Conservation (phyloP, 2,113 vertebrate genomes). For the Eleginops maclovinus region DNA sequence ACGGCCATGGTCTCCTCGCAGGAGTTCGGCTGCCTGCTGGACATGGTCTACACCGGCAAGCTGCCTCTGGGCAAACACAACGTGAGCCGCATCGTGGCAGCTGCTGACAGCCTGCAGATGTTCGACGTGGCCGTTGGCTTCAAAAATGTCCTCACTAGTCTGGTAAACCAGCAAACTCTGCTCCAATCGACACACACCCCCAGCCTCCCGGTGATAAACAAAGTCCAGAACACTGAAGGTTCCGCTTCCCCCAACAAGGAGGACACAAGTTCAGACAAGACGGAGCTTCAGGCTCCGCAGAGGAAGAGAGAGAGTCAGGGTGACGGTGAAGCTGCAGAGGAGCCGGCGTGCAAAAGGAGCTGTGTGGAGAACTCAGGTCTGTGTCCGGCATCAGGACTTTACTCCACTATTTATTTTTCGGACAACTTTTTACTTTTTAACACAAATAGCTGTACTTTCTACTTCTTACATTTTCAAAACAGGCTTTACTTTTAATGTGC, state of each 20-base stretch:
- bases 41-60: conserved; percentile 90
- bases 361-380: conserved; percentile 53
- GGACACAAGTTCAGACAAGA: not conserved
- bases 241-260: not conserved
- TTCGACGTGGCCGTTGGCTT: conserved; percentile 92
- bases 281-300: not conserved
- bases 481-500: no score
- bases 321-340: not conserved
- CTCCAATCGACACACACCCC: not conserved
- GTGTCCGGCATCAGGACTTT: not conserved
- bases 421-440: no score
- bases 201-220: not conserved
- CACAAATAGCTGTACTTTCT: no score
- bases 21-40: conserved; percentile 89
- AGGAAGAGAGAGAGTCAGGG: not conserved
- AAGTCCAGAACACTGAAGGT: not conserved
- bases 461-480: no score
- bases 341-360: conserved; percentile 41
- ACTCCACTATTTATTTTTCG: no score
- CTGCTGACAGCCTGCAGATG: conserved; percentile 93
- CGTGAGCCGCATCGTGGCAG: conserved; percentile 85
- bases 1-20: conserved; percentile 86
- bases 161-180: conserved; percentile 75
- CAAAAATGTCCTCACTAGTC: conserved; percentile 87
- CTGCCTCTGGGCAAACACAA: conserved; percentile 90